A percentile compares a stretch with the other conserved stretches of the same genome.
Evolutionary conservation across 2,797 vertebrate genomes (phyloP).

Genomic region (Lagocephalus sceleratus): DNA sequence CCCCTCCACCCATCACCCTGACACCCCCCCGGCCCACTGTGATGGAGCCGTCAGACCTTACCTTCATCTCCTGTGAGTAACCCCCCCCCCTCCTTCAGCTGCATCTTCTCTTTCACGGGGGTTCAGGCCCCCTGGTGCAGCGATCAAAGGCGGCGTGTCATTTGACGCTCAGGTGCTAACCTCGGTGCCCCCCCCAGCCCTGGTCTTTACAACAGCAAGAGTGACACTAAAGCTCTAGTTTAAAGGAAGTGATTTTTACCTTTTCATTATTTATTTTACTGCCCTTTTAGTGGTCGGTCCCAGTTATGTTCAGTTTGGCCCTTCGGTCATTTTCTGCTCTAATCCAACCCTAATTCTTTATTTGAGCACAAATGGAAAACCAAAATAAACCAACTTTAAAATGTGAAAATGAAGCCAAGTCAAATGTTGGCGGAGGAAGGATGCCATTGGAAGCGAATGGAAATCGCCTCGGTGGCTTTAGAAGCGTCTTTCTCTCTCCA

Average conservation of each 20-base stretch:
- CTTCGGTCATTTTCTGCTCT: no score
- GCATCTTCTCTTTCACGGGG: constrained; percentile 42
- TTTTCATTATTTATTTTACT: no score
- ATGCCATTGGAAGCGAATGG: no score
- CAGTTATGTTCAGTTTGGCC: no score
- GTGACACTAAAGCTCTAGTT: no score
- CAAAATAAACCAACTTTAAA: no score
- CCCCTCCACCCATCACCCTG: constrained; percentile 44
- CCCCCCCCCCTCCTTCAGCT: constrained; percentile 13
- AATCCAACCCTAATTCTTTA: no score
- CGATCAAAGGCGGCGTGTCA: constrained; percentile 73
- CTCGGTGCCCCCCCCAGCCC: constrained; percentile 56
- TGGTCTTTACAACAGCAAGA: neutral
- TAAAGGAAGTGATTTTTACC: no score
- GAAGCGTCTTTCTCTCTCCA: constrained; percentile 36
- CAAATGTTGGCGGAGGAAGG: no score
- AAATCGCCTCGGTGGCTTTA: neutral
- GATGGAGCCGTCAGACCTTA: constrained; percentile 37
- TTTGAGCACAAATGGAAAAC: no score
- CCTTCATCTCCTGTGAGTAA: constrained; percentile 37
- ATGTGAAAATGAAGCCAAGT: no score
- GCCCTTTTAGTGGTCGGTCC: no score
- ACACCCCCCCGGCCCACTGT: constrained; percentile 32
- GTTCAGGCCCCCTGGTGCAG: constrained; percentile 48
- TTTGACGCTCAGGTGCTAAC: constrained; percentile 64